Conservation (phyloP, 1,140 invertebrate genomes). For the Zaprionus ornatus region DNA sequence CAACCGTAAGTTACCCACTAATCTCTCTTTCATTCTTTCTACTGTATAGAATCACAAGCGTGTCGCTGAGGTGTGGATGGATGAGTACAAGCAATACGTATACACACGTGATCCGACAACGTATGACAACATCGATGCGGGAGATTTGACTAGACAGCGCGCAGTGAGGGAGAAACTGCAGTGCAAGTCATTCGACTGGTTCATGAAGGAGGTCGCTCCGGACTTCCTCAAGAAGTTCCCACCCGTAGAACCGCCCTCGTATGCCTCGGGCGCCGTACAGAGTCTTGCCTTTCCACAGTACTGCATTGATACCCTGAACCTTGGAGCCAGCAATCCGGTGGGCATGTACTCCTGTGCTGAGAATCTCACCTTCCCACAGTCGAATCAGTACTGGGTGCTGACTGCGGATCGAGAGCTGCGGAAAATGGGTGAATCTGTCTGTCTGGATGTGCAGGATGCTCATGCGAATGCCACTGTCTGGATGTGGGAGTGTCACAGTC, state of each 20-base stretch:
- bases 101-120: slow-evolving; percentile 88
- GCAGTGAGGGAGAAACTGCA: slow-evolving; percentile 88
- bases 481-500: slow-evolving; percentile 89
- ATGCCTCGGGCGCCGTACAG: slow-evolving; percentile 88
- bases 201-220: slow-evolving; percentile 92
- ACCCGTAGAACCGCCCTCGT: slow-evolving; percentile 89
- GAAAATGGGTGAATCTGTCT: slow-evolving; percentile 87
- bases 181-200: slow-evolving; percentile 94
- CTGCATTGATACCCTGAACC: slow-evolving; percentile 91
- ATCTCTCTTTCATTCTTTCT: background rate
- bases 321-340: slow-evolving; percentile 87
- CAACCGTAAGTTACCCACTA: background rate
- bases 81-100: slow-evolving; percentile 91
- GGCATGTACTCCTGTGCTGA: slow-evolving; percentile 83
- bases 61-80: slow-evolving; percentile 95
- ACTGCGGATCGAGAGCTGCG: slow-evolving; percentile 91
- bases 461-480: slow-evolving; percentile 88
- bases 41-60: slow-evolving; percentile 88
- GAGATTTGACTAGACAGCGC: slow-evolving; percentile 89
- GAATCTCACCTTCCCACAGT: slow-evolving; percentile 60
- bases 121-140: slow-evolving; percentile 86
- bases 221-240: slow-evolving; percentile 91
- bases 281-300: slow-evolving; percentile 87
- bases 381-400: slow-evolving; percentile 63
- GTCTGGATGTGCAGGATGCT: slow-evolving; percentile 89